These are phyloP conservation scores for Leptodactylus fuscus DNA, from an alignment of 2,113 vertebrate species.

Conservation along the genomic window DNA sequence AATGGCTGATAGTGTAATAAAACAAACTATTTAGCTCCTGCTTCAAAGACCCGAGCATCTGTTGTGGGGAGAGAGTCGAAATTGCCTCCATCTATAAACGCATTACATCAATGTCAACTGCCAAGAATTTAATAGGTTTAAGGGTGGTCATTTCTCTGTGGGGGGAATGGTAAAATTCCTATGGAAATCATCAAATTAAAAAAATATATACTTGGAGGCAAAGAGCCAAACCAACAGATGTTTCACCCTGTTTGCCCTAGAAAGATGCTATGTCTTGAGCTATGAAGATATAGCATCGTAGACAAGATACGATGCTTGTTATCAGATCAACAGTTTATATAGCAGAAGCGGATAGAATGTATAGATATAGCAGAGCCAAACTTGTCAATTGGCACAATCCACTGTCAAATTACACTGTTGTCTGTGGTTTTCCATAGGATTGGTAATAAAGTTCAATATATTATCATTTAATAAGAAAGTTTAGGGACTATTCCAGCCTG, in stretches of 20 bases:
- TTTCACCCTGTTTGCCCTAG: slow-evolving; percentile 59
- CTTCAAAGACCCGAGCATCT: slow-evolving; percentile 57
- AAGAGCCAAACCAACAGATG: slow-evolving; percentile 52
- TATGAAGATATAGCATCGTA: slow-evolving; percentile 29
- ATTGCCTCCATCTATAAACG: slow-evolving; percentile 59
- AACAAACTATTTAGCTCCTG: slow-evolving; percentile 51
- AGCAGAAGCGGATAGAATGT: no score
- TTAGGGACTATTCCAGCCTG: no score
- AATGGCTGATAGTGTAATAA: slow-evolving; percentile 47
- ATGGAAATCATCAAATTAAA: slow-evolving; percentile 56
- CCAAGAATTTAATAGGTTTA: slow-evolving; percentile 60
- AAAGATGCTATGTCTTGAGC: slow-evolving; percentile 26
- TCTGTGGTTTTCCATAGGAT: not conserved
- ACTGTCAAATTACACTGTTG: not conserved
- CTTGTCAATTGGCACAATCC: not conserved
- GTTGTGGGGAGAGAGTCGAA: slow-evolving; percentile 53
- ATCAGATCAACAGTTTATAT: not conserved
- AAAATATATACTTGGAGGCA: slow-evolving; percentile 52
- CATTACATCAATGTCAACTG: slow-evolving; percentile 54
- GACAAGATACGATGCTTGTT: not conserved
- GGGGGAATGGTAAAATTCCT: slow-evolving; percentile 57
- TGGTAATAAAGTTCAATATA: not conserved
- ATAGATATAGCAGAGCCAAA: not conserved
- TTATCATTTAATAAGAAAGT: no score
- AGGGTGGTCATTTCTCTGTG: slow-evolving; percentile 59